phyloP scores from a whole-genome alignment of 2,797 vertebrate genomes.

The Etheostoma perlongum region DNA sequence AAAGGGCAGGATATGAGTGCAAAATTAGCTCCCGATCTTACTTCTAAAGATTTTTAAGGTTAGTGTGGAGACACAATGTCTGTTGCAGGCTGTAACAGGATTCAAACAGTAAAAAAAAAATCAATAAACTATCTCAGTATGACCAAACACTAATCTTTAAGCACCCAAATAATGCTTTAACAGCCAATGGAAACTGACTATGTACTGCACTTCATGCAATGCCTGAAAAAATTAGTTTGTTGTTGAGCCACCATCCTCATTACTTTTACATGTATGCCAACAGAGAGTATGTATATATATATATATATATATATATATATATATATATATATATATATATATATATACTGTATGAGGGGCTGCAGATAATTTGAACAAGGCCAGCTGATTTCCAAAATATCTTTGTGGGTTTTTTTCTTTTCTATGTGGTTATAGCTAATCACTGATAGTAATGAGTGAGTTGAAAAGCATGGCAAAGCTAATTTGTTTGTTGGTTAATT shows the following conservation, averaged over 20 bases:
- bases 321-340: no score
- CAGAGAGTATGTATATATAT: slow-evolving; percentile 35
- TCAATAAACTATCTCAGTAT: slow-evolving; percentile 71
- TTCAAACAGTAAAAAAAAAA: slow-evolving; percentile 58
- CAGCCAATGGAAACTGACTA: slow-evolving; percentile 43
- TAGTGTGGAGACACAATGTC: slow-evolving; percentile 27
- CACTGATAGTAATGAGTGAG: slow-evolving; percentile 44
- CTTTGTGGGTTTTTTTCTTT: slow-evolving; percentile 29
- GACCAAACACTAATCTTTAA: slow-evolving; percentile 59
- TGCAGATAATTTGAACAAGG: slow-evolving; percentile 43
- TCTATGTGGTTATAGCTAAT: slow-evolving; percentile 43
- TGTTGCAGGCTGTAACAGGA: slow-evolving; percentile 49
- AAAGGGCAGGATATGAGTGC: slow-evolving; percentile 13
- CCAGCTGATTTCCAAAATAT: slow-evolving; percentile 52
- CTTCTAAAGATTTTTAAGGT: slow-evolving; percentile 46
- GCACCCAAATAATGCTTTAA: slow-evolving; percentile 37
- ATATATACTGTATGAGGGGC: slow-evolving; percentile 22
- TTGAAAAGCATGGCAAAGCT: slow-evolving; percentile 54
- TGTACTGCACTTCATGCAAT: slow-evolving; percentile 42
- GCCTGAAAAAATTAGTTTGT: slow-evolving; percentile 53
- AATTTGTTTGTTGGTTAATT: slow-evolving; percentile 66
- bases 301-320: no score
- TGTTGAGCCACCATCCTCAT: slow-evolving; percentile 59
- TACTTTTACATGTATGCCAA: slow-evolving; percentile 59
- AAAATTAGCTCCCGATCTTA: slow-evolving; percentile 29